phyloP scores from a whole-genome alignment of 30 jellyfish, hydroid and myxozoan genomes.

The Clytia hemisphaerica region DNA sequence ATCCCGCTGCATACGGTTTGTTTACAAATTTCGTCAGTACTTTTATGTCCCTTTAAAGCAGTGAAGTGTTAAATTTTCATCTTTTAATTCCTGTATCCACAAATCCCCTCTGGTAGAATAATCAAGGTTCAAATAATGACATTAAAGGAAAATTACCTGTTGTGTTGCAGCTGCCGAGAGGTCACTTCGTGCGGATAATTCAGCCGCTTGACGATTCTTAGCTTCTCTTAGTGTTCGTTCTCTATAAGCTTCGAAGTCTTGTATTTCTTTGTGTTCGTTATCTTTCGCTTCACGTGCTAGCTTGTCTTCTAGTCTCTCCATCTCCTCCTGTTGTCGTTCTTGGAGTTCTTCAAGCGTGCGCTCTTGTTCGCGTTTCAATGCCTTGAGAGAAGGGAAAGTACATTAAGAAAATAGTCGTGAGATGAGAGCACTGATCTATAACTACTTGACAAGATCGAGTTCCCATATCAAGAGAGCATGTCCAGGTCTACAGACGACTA shows the following conservation, averaged over 20 bases:
- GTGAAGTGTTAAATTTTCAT: too few relatives aligned
- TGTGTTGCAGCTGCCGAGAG: constrained; percentile 50
- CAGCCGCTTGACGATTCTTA: constrained; percentile 78
- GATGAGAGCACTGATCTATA: too few relatives aligned
- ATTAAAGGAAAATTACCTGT: constrained; percentile 23
- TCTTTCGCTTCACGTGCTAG: constrained; percentile 61
- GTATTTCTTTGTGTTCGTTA: constrained; percentile 54
- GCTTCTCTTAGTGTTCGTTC: constrained; percentile 67
- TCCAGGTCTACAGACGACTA: too few relatives aligned
- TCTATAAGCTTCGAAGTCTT: constrained; percentile 60
- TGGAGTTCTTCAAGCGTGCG: constrained; percentile 69
- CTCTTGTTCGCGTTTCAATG: constrained; percentile 72
- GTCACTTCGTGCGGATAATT: constrained; percentile 69
- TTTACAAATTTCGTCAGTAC: too few relatives aligned
- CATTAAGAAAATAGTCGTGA: too few relatives aligned
- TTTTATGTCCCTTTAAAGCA: too few relatives aligned
- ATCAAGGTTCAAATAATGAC: too few relatives aligned
- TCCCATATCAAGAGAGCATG: too few relatives aligned
- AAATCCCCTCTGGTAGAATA: too few relatives aligned
- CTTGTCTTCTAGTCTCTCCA: constrained; percentile 32
- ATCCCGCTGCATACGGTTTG: too few relatives aligned
- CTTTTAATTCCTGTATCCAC: too few relatives aligned
- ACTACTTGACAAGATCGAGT: too few relatives aligned
- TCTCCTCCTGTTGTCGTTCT: constrained; percentile 57
- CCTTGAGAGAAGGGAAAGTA: constrained; percentile 24